phyloP scores from a whole-genome alignment of 2,888 invertebrate species.

The Eristalis intricaria region DNA sequence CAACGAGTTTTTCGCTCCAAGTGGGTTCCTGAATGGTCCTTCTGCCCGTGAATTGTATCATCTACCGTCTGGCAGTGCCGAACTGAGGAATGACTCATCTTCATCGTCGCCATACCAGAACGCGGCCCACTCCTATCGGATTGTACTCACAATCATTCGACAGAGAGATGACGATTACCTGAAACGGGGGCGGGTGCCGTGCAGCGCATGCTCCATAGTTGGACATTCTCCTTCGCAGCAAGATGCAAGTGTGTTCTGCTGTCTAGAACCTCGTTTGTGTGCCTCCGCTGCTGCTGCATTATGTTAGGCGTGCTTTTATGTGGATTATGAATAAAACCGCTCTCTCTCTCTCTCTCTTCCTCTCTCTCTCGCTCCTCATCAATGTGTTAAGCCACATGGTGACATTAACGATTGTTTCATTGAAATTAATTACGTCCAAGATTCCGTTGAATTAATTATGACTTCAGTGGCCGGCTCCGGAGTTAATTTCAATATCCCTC shows the following conservation, averaged over 20 bases:
- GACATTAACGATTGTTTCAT: slow-evolving; percentile 63
- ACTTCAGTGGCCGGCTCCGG: slow-evolving; percentile 13
- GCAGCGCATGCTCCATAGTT: slow-evolving; percentile 36
- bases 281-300: background rate
- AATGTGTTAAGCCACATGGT: slow-evolving; percentile 36
- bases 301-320: slow-evolving; percentile 16
- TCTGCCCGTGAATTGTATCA: slow-evolving; percentile 23
- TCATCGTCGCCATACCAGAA: slow-evolving; percentile 2
- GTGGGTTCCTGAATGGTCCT: slow-evolving; percentile 21
- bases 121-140: background rate
- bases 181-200: background rate
- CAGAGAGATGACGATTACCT: slow-evolving; percentile 19
- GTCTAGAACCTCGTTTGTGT: slow-evolving; percentile 11
- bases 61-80: slow-evolving; percentile 5
- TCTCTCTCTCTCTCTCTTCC: slow-evolving; percentile 2
- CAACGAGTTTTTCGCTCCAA: slow-evolving; percentile 8
- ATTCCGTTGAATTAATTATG: slow-evolving; percentile 55
- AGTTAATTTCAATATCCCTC: slow-evolving; percentile 42
- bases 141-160: slow-evolving; percentile 4
- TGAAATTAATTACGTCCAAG: slow-evolving; percentile 64
- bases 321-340: slow-evolving; percentile 18
- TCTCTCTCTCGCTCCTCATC: background rate
- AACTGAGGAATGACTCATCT: slow-evolving; percentile 19
- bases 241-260: background rate
- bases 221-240: slow-evolving; percentile 2